Evolutionary conservation across 1,140 invertebrate genomes (phyloP).

Genomic region (Cherax quadricarinatus): DNA sequence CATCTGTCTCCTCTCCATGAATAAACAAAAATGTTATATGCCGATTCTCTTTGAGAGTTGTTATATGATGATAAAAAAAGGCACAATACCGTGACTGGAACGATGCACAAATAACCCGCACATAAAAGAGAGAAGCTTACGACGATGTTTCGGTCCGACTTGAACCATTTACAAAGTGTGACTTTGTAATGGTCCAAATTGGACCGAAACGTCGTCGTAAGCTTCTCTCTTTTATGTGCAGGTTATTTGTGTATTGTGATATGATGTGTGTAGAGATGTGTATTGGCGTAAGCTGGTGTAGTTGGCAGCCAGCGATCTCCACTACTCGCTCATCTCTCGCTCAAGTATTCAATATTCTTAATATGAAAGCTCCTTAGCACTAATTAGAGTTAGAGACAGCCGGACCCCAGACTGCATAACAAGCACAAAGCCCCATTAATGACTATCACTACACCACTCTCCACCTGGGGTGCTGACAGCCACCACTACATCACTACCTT

Average conservation of each 20-base stretch:
- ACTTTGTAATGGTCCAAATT: no score
- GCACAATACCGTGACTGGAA: no score
- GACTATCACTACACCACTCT: background rate
- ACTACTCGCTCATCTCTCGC: background rate
- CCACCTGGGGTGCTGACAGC: background rate
- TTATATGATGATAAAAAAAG: no score
- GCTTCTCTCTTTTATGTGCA: no score
- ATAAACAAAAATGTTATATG: no score
- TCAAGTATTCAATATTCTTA: slow-evolving; percentile 27
- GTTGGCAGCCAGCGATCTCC: background rate
- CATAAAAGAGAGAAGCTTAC: no score
- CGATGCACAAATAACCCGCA: no score
- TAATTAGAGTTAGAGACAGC: slow-evolving; percentile 41
- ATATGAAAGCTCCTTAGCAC: slow-evolving; percentile 41
- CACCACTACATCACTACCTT: slow-evolving; percentile 2
- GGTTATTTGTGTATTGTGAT: no score
- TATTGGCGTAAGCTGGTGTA: background rate
- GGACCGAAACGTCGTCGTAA: no score
- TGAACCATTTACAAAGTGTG: no score
- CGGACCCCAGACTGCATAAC: slow-evolving; percentile 25
- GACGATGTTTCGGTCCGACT: no score
- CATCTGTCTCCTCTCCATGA: no score
- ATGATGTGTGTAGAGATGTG: background rate
- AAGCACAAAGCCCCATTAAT: slow-evolving; percentile 44
- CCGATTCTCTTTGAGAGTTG: slow-evolving; percentile 1